A percentile compares a stretch with the other conserved stretches of the same genome.
Conservation (phyloP, 1,140 invertebrate species). For the Aricia agestis region DNA sequence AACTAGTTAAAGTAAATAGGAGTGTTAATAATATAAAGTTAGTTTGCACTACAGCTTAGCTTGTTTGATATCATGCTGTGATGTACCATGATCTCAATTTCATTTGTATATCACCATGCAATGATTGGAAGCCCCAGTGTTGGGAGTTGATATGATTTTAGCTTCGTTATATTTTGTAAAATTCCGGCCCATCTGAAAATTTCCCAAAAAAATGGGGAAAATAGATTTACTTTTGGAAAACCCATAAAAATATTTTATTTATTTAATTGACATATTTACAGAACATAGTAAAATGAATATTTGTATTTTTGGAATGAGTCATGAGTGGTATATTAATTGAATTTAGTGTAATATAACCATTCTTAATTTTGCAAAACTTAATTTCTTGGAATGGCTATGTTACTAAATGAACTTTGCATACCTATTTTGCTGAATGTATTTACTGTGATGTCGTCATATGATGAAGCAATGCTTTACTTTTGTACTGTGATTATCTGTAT, state of each 20-base stretch:
- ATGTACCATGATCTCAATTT: constrained; percentile 39
- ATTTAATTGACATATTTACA: not conserved
- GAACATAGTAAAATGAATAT: not conserved
- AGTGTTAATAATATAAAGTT: not conserved
- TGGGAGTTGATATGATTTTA: no score
- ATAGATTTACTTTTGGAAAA: not conserved
- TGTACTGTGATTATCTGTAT: constrained; percentile 69
- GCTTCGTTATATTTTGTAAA: not conserved
- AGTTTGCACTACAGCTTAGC: constrained; percentile 12
- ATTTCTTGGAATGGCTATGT: constrained; percentile 27
- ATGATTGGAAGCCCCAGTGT: not conserved
- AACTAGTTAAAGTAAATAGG: not conserved
- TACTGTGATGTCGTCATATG: constrained; percentile 67
- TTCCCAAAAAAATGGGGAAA: not conserved
- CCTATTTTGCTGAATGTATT: constrained; percentile 55
- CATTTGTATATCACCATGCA: constrained; percentile 32
- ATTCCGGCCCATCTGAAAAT: not conserved
- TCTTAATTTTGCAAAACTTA: constrained; percentile 24
- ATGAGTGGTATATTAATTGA: not conserved
- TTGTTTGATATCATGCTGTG: constrained; percentile 33
- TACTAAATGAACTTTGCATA: constrained; percentile 23
- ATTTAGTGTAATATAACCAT: not conserved
- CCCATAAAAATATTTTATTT: not conserved
- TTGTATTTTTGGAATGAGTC: not conserved
- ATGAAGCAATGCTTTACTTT: constrained; percentile 72